These are phyloP conservation scores for Spatulosminthurus flaviceps DNA, from an alignment of 2,888 invertebrate genomes.

Conservation along the genomic window DNA sequence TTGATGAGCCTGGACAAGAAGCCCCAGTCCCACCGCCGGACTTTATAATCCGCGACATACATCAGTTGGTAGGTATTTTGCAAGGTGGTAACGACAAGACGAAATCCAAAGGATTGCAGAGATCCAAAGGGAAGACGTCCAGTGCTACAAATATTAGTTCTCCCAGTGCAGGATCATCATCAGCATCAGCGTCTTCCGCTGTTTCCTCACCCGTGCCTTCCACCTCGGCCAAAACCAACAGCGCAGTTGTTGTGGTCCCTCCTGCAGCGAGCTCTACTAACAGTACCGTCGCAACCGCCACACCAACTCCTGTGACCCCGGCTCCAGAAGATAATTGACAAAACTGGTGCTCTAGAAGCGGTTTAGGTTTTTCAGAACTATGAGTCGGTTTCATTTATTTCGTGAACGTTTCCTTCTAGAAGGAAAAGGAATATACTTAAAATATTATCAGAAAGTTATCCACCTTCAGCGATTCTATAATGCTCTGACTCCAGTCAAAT, in stretches of 20 bases:
- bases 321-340: background rate
- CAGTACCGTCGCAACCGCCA: background rate
- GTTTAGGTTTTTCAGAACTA: background rate
- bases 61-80: slow-evolving; percentile 59
- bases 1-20: slow-evolving; percentile 67
- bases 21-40: slow-evolving; percentile 67
- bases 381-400: background rate
- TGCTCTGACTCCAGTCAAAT: background rate
- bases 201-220: slow-evolving; percentile 40
- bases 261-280: background rate
- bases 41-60: slow-evolving; percentile 59
- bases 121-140: slow-evolving; percentile 51
- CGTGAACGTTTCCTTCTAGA: background rate
- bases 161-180: slow-evolving; percentile 43
- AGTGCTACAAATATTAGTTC: slow-evolving; percentile 37
- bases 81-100: slow-evolving; percentile 61
- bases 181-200: slow-evolving; percentile 39
- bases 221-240: slow-evolving; percentile 40
- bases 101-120: slow-evolving; percentile 56
- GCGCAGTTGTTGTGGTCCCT: background rate
- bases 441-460: background rate
- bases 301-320: background rate
- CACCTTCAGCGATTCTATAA: background rate
- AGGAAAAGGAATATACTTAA: slow-evolving; percentile 8
- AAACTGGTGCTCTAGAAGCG: background rate